Base-by-base conservation (phyloP, 2,888 invertebrate species). In the Seladonia tumulorum region DNA sequence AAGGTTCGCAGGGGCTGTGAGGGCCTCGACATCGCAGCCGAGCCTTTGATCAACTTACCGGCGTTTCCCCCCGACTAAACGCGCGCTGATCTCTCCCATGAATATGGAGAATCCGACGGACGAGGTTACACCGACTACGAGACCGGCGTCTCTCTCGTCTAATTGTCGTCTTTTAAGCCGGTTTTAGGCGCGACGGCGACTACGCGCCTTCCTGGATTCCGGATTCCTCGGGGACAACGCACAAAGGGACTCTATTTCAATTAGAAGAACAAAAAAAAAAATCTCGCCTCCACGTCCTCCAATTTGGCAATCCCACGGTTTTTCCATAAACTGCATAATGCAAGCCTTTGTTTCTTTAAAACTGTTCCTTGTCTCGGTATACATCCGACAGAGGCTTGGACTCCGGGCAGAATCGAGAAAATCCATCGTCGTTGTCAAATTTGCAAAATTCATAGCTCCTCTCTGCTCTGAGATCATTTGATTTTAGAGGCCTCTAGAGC, bases 31-130 rank as follows among this genome's bases (percentile, higher is more conserved):
- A 91, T 90, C 88, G 87, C 89, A 88, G 91, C 88, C 89, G 83
- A 87, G 90, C 91, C 94, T 94, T 94, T 94, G 94, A 94, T 94
- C 94, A 94, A 93, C 92, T 93, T 91, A 92, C 91, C 90, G 91
- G 91, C 92, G 92, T 75, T 63, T 92, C 92, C 92, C 93, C 92
- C 91, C 91, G 92, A 93, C 93, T 94, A 94, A 94, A 94, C 92
- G 93, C 91, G 92, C 91, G 92, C 90, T 93, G 93, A 93, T 53
- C 53, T 94, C 91, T 94, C 91, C 88, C 93, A 94, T 94, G 93
- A 94, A 94, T 94, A 93, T 93, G 93, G 92, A 93, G 92, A 88
- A 91, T 86, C 89, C 84, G 60, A 16, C 81, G 74, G 83, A 70
- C 79, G 89, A 89, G 87, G 82, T 82, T 89, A 85, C 90, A 79